These are phyloP conservation scores for Eledone cirrhosa DNA, from an alignment of 2,888 invertebrate species.

Conservation along the genomic window DNA sequence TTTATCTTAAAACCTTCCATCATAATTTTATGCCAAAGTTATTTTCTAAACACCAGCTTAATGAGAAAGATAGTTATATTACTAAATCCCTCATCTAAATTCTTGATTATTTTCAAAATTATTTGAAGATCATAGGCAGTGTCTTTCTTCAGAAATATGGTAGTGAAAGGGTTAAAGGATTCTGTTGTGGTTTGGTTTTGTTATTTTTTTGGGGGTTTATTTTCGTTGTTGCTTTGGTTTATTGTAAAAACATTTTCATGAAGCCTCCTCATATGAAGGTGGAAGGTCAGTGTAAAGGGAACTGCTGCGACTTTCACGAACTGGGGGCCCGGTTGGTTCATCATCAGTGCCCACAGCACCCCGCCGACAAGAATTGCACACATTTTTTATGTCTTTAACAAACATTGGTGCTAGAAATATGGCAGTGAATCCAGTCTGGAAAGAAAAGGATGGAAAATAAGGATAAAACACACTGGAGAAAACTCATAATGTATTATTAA, in stretches of 20 bases:
- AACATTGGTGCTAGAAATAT: conserved; percentile 53
- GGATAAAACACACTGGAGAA: background rate
- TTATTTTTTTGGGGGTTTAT: background rate
- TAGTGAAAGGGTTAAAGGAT: too few species aligned
- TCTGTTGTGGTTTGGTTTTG: background rate
- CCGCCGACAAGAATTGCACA: background rate
- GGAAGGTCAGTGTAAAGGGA: background rate
- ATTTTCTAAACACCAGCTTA: too few species aligned
- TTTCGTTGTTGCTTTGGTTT: too few species aligned
- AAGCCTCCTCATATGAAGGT: background rate
- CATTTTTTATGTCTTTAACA: conserved; percentile 44
- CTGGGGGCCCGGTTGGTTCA: background rate
- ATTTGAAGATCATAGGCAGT: too few species aligned
- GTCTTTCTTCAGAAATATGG: too few species aligned
- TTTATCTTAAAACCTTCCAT: too few species aligned
- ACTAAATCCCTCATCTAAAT: too few species aligned
- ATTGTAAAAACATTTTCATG: background rate
- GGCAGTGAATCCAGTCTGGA: conserved; percentile 49
- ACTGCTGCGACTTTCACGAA: background rate
- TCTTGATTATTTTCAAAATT: too few species aligned
- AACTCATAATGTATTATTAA: background rate
- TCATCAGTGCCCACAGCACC: background rate
- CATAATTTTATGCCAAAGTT: too few species aligned
- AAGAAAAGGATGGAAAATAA: conserved; percentile 30
- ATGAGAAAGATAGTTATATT: too few species aligned